Percentiles rank a stretch among this genome's conserved stretches.
Evolutionary conservation across 2,797 vertebrate genomes (phyloP).

Genomic region (Notoglanidium macrostoma): DNA sequence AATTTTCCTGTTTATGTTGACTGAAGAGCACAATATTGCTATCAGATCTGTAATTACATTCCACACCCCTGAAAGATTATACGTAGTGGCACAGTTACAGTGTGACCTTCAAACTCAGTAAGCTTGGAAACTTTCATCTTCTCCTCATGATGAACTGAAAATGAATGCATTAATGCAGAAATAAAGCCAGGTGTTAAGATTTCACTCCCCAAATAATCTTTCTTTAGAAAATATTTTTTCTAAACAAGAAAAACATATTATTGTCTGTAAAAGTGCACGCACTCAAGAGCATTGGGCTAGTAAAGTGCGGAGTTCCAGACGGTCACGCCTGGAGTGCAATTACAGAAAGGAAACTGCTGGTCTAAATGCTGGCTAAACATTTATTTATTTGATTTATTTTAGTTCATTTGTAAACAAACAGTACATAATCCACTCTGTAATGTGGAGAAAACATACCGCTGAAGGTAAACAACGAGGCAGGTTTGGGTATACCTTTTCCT

Average conservation of each 20-base stretch:
- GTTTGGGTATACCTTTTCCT: not conserved
- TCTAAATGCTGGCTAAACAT: not conserved
- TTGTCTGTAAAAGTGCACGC: not conserved
- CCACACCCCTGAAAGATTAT: not conserved
- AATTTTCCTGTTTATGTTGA: not conserved
- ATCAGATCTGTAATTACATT: not conserved
- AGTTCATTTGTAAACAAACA: not conserved
- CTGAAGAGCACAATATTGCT: not conserved
- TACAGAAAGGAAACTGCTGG: not conserved
- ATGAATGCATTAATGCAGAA: not conserved
- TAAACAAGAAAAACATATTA: too few species aligned
- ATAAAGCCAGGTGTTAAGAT: not conserved
- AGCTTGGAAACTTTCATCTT: not conserved
- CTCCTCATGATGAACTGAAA: not conserved
- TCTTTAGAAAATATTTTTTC: not conserved
- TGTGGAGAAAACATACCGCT: not conserved
- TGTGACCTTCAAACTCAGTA: not conserved
- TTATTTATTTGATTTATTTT: not conserved
- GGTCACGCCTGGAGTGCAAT: not conserved
- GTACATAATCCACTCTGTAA: not conserved
- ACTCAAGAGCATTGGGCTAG: not conserved
- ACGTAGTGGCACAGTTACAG: not conserved
- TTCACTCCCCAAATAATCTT: not conserved
- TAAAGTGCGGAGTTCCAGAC: not conserved
- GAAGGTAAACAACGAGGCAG: not conserved